Base-by-base conservation (phyloP, 2,888 invertebrate species). In the Scaptomyza tumidula region DNA sequence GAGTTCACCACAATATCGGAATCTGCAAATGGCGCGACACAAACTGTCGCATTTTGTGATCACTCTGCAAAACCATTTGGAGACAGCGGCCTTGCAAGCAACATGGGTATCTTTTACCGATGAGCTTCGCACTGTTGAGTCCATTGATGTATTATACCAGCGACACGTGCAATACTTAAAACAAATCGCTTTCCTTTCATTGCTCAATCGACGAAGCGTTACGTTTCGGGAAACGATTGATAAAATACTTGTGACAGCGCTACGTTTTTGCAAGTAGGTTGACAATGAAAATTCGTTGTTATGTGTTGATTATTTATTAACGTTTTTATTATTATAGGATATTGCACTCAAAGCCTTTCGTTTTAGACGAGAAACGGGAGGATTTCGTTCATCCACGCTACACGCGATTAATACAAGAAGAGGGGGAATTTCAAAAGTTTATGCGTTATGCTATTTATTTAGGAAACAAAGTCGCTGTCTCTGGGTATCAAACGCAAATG, bases 41-140 rank as follows among this genome's bases (percentile, higher is more conserved):
- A 93, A 95, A 19, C 95, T 97, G 95, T 94, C 95, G 31, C 95
- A 96, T 61, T 95, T 97, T 88, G 94, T 96, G 46, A 94, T 95
- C 63, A 95, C 96, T 0, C 90, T 96, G 29, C 95, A 96, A 89
- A 95, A 95, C 91, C 96, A 97, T 89, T 94, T 97, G 56, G 95
- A 95, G 0, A 95, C 96, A 0, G 96, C 95, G 54, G 96, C 96
- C 31, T 93, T 97, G 31, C 94, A 95, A 55, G 93, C 94, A 0
- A 95, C 95, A 2, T 97, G 96, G 96, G 94, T 94, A 2, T 94
- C 95, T 67, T 95, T 97, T 73, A 95, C 95, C 80, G 94, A 94
- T 66, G 95, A 95, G 80, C 90, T 97, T 45, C 92, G 94, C 77
- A 93, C 93, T 53, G 95, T 95, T 0, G 93, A 93, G 19, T 95